Evolutionary conservation across 2,113 vertebrate genomes (phyloP), one percentile per base, ranked within the genome.

Genomic region (Chloropsis cyanopogon): DNA sequence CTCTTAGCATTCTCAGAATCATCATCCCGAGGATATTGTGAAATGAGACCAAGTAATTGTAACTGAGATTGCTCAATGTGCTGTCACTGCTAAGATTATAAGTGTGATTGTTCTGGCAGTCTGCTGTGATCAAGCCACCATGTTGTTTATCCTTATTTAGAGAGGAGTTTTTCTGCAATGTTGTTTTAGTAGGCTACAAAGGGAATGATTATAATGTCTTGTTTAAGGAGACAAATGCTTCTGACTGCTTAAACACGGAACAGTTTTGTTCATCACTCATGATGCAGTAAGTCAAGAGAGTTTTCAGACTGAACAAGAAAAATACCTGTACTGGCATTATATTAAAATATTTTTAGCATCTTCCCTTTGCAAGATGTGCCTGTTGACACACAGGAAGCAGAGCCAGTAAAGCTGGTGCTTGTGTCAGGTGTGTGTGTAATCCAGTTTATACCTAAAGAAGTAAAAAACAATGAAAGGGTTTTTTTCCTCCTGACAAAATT

Each of bases 41-140:
- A 95, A 92, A 89, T 94, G 90, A 95, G 89, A 90, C 84, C 91
- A 69, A 95, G 91, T 88, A 93, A 95, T 93, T 94, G 89, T 87
- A 64, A 92, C 82, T 57, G 87, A 79, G 88, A 86, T 93, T 89
- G 92, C 92, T 96, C 95, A 96, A 71, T 86, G 77, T 23, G 60
- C 95, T 93, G 88, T 94, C 88, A 92, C 68, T 29, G 73, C 84
- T 82, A 2, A 77, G 90, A 93, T 92, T 86, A 6, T 52, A 80
- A 89, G 90, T 64, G 69, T 90, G 92, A 86, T 91, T 87, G 47
- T 90, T 92, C 88, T 90, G 86, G 90, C 89, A 80, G 79, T 82
- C 7, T 90, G 91, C 91, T 88, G 73, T 95, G 95, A 95, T 95
- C 91, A 77, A 95, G 84, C 61, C 78, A 73, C 92, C 35, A 29